Base-by-base conservation (phyloP, 2,888 invertebrate species). In the Platycnemis pennipes region DNA sequence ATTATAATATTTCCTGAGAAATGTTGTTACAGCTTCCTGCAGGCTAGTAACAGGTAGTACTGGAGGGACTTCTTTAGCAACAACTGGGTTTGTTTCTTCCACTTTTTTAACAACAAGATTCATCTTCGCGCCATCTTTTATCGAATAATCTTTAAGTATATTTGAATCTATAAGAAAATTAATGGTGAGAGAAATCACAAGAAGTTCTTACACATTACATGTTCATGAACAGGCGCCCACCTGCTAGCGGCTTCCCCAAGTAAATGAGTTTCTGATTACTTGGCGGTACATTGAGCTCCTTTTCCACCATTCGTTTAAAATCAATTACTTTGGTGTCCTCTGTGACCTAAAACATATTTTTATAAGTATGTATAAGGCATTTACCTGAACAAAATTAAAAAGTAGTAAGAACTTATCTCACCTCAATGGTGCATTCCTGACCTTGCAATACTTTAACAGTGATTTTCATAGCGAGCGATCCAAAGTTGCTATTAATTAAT, bases 1-100 rank as follows among this genome's bases (percentile, higher is more conserved):
- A 44, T 91, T 91, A 45, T 91, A 91, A 91, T 91, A 91, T 45
- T 91, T 91, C 44, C 91, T 91, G 44, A 91, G 91, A 69, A 91
- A 91, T 63, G 16, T 63, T 3, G 91, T 63, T 8, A 91, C 91
- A 2, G 91, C 91, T n/a, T 91, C 91, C 44, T 91, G 91, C 16
- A 91, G 44, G n/a, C 63, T 91, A 13, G 44, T 63, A 26, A 91
- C 63, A 37, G 77, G 77, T 11, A 77, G 1, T 37, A 77, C 77
- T 77, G 37, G 77, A 37, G 77, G 77, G 77, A 77, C 77, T 44
- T 91, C 91, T 26, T 91, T 91, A 26, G 26, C 44, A 26, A 19
- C 91, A 8, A 69, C 91, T 26, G 13, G 26, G 44, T 91, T 91
- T 0, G 63, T 26, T 26, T 91, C 91, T 13, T 91, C 91, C 16